These are phyloP conservation scores for Laodelphax striatellus DNA, from an alignment of 1,140 invertebrate species.

Conservation along the genomic window DNA sequence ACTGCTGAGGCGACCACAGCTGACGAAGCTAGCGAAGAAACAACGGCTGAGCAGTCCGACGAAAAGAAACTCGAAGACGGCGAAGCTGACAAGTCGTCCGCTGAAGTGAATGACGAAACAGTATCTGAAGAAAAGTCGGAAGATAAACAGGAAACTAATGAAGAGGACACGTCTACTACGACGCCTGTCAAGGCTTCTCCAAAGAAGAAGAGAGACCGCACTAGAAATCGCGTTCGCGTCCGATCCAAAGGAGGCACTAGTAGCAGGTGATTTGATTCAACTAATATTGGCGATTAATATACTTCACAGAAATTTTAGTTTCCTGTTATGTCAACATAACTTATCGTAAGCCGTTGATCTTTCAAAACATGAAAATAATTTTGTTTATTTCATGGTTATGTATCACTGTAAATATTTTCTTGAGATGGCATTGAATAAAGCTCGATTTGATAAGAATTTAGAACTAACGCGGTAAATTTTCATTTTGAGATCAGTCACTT, in stretches of 20 bases:
- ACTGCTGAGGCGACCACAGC: not conserved
- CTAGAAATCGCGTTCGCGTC: slow-evolving; percentile 8
- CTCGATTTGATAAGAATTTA: no score
- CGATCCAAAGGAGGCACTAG: slow-evolving; percentile 2
- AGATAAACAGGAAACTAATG: not conserved
- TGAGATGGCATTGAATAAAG: no score
- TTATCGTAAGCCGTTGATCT: no score
- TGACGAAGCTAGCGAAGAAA: slow-evolving; percentile 22
- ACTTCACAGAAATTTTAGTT: not conserved
- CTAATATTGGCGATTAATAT: no score
- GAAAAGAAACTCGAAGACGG: slow-evolving; percentile 7
- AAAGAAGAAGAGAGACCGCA: not conserved
- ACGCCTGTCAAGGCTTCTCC: no score
- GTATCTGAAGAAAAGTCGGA: not conserved
- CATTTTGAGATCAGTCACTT: no score
- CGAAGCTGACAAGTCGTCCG: not conserved
- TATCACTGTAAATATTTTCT: no score
- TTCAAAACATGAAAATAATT: no score
- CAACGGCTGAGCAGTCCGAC: not conserved
- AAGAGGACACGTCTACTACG: not conserved
- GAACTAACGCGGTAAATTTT: no score
- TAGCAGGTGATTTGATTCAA: not conserved
- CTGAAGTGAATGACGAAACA: not conserved
- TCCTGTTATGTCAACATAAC: no score
- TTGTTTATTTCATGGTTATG: no score